Conservation (phyloP, 2,797 vertebrate genomes). For the Merluccius polli region DNA sequence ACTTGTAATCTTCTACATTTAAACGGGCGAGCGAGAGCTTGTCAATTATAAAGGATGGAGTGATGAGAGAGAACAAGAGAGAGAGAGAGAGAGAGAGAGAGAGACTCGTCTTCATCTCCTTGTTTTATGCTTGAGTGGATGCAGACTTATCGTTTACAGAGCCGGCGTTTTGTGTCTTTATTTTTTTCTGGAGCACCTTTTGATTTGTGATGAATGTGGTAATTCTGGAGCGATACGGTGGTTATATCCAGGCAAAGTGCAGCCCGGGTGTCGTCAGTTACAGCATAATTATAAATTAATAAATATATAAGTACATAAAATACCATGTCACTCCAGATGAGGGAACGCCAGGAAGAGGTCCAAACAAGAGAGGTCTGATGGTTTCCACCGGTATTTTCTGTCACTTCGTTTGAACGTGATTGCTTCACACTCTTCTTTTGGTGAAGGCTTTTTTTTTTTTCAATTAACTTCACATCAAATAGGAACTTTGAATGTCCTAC, state of each 20-base stretch:
- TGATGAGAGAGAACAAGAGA: conserved; percentile 84
- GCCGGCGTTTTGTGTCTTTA: conserved; percentile 40
- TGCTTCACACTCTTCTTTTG: conserved; percentile 62
- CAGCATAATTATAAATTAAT: conserved; percentile 29
- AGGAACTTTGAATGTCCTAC: conserved; percentile 38
- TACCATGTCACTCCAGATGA: conserved; percentile 68
- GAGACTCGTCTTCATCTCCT: conserved; percentile 96
- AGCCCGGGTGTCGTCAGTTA: conserved; percentile 73
- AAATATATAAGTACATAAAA: conserved; percentile 38
- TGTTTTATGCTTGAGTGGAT: conserved; percentile 91
- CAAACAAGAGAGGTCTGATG: conserved; percentile 65
- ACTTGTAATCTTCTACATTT: conserved; percentile 97
- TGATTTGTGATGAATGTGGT: conserved; percentile 80
- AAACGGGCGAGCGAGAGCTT: conserved; percentile 86
- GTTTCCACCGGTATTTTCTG: conserved; percentile 68
- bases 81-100: conserved; percentile 17
- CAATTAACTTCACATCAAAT: conserved; percentile 46
- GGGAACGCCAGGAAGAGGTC: conserved; percentile 62
- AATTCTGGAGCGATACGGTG: conserved; percentile 66
- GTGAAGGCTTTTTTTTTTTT: conserved; percentile 34
- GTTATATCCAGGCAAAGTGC: conserved; percentile 69
- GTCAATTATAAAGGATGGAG: conserved; percentile 98
- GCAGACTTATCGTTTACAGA: conserved; percentile 90
- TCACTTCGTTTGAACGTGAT: conserved; percentile 66
- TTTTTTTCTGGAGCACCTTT: conserved; percentile 78